A percentile compares a stretch with the other conserved stretches of the same genome.
Evolutionary conservation across 2,113 vertebrate genomes (phyloP).

Genomic region (Colinus virginianus): DNA sequence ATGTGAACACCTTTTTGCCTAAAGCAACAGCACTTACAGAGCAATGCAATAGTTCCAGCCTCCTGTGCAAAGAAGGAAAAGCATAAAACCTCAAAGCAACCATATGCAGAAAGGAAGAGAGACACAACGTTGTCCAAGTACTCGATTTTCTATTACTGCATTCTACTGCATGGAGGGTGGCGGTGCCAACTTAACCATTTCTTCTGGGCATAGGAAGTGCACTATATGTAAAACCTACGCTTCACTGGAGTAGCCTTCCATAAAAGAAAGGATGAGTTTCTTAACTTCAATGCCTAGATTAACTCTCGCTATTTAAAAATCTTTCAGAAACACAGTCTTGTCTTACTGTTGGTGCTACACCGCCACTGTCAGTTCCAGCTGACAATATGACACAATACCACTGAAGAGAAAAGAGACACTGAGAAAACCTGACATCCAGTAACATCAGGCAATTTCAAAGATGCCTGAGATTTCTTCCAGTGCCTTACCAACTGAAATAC

Average conservation of each 20-base stretch:
- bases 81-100: not conserved
- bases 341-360: not conserved
- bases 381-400: not conserved
- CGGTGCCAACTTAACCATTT: not conserved
- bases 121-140: not conserved
- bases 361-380: not conserved
- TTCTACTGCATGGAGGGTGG: not conserved
- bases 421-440: not conserved
- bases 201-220: not conserved
- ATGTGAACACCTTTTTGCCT: not conserved
- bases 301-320: not conserved
- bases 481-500: not conserved
- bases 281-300: not conserved
- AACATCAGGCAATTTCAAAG: not conserved
- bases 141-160: accelerated
- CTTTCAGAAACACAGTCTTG: not conserved
- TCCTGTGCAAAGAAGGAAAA: not conserved
- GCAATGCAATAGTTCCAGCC: not conserved
- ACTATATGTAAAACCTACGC: not conserved
- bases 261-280: not conserved
- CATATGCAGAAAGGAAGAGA: not conserved
- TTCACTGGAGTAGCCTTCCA: not conserved
- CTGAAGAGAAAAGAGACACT: not conserved
- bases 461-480: not conserved
- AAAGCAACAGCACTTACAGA: accelerated